A percentile compares a stretch with the other conserved stretches of the same genome.
Conservation (phyloP, 2,797 vertebrate species). For the Epinephelus awoara region DNA sequence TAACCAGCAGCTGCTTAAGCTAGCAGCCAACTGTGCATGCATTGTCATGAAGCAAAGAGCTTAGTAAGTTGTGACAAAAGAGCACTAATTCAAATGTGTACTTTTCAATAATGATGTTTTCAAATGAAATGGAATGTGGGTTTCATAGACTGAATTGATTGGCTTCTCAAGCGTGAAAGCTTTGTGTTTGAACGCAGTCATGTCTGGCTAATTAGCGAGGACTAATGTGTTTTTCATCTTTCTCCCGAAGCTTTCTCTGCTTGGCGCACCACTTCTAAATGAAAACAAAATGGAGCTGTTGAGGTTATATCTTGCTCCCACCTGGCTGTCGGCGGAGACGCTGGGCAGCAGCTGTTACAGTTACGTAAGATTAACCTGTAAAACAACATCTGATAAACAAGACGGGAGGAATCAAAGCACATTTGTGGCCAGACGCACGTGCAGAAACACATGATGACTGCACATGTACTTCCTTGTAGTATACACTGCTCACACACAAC, state of each 20-base stretch:
- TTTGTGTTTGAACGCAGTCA: constrained; percentile 36
- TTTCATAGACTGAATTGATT: constrained; percentile 54
- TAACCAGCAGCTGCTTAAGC: constrained; percentile 57
- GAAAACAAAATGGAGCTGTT: constrained; percentile 23
- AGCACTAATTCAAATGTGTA: constrained; percentile 66
- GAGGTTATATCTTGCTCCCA: constrained; percentile 13
- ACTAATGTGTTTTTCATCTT: constrained; percentile 54
- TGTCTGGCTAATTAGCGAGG: constrained; percentile 55
- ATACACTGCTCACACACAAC: neutral
- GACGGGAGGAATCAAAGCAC: neutral
- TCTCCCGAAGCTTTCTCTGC: constrained; percentile 25
- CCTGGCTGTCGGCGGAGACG: constrained; percentile 29
- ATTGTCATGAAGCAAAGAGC: constrained; percentile 50
- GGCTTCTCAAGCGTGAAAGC: constrained; percentile 30
- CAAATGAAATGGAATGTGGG: constrained; percentile 45
- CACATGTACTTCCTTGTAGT: neutral
- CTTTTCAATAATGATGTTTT: constrained; percentile 58
- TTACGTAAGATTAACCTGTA: constrained; percentile 31
- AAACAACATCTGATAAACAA: constrained; percentile 19
- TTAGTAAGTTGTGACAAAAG: constrained; percentile 64
- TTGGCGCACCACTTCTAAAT: constrained; percentile 13
- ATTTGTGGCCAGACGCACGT: neutral
- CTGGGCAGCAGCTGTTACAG: constrained; percentile 40
- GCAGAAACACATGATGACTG: constrained; percentile 9
- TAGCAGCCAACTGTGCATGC: constrained; percentile 27